phyloP scores from a whole-genome alignment of 1,140 invertebrate genomes.

The Drosophila mayri region DNA sequence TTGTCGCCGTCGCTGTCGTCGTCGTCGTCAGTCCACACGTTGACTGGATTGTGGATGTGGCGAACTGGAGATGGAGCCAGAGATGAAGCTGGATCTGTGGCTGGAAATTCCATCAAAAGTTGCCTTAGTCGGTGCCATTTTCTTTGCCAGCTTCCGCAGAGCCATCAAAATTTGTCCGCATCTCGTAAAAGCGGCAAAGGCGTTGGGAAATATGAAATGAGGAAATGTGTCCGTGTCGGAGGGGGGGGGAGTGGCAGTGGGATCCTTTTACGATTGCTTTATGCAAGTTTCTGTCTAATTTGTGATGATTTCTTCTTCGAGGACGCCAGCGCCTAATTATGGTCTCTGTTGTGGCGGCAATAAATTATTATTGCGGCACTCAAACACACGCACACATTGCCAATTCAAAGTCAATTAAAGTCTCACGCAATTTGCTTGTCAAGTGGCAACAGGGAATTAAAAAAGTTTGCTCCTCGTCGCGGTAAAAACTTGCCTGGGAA shows the following conservation, averaged over 20 bases:
- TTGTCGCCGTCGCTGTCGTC: constrained; percentile 18
- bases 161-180: constrained; percentile 76
- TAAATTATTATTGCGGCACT: constrained; percentile 51
- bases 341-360: constrained; percentile 2
- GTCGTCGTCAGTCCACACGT: constrained; percentile 34
- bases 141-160: constrained; percentile 42
- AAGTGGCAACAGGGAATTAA: constrained; percentile 59
- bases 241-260: neutral
- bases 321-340: constrained; percentile 36
- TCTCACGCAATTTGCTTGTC: constrained; percentile 53
- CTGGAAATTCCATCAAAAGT: constrained; percentile 66
- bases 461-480: constrained; percentile 41
- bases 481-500: constrained; percentile 46
- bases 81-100: neutral
- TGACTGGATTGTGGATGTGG: constrained; percentile 12
- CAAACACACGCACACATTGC: constrained; percentile 28
- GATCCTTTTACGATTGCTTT: constrained; percentile 60
- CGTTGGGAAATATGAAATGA: constrained; percentile 52
- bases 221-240: constrained; percentile 26
- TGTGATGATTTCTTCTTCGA: constrained; percentile 53
- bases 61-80: neutral
- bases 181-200: constrained; percentile 60
- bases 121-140: constrained; percentile 34
- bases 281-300: constrained; percentile 62
- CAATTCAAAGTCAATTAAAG: constrained; percentile 76